phyloP scores from a whole-genome alignment of 2,113 vertebrate genomes.

The Tragelaphus strepsiceros region DNA sequence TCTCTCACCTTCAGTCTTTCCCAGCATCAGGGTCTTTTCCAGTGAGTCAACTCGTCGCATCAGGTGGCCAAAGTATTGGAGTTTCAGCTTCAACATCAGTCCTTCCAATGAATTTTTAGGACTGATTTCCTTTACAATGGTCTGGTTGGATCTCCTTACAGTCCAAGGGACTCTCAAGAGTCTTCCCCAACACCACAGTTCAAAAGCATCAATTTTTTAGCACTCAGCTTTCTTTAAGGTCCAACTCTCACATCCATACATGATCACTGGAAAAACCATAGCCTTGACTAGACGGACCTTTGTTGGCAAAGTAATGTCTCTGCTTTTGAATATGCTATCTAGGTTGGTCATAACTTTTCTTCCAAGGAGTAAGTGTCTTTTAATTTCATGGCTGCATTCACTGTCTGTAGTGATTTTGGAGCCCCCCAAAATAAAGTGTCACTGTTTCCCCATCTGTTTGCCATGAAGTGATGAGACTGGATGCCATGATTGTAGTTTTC shows the following conservation, averaged over 20 bases:
- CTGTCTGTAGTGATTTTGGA: not conserved
- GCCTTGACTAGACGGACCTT: not conserved
- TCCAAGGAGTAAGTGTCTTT: not conserved
- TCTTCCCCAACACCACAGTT: not conserved
- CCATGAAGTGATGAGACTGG: not conserved
- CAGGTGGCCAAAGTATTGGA: not conserved
- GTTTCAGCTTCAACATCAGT: not conserved
- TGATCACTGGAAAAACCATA: not conserved
- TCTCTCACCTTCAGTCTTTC: not conserved
- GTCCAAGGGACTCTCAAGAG: not conserved
- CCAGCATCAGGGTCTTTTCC: not conserved
- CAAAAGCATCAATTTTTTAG: accelerated
- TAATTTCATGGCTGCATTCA: not conserved
- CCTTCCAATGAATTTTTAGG: not conserved
- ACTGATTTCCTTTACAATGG: not conserved
- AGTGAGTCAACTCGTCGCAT: not conserved
- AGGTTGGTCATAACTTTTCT: not conserved
- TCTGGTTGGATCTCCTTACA: not conserved
- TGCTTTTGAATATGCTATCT: not conserved
- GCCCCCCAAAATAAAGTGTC: accelerated
- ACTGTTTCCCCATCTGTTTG: not conserved
- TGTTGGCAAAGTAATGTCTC: not conserved
- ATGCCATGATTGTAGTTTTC: not conserved
- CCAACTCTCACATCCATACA: not conserved
- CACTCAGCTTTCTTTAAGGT: accelerated